Evolutionary conservation across 2,797 vertebrate genomes (phyloP), one percentile per base, ranked within the genome.

Genomic region (Ispidina lecontei): DNA sequence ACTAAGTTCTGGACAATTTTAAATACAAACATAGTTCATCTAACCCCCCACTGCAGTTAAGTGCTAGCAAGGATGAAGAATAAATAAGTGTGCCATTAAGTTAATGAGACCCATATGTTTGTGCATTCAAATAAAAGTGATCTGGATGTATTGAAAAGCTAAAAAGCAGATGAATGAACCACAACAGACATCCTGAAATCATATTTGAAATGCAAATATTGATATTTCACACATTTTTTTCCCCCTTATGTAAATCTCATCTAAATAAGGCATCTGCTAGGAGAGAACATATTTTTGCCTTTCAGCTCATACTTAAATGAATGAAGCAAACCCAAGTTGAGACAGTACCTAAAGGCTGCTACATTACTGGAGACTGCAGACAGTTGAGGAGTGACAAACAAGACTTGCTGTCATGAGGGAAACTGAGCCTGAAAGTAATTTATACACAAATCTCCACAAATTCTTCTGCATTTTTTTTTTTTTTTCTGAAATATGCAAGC

Each of bases 41-140:
- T 62, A 44, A 12, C n/a, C 26, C n/a, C 14, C 18, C 4, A 3
- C 39, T 12, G 7, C 65, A 88, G 60, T 29, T 74, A 20, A 59
- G 31, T 49, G 52, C 81, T 49, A 94, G 94, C 51, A 73, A 84
- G 80, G 80, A 80, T 85, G 84, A 82, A 86, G 84, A 86, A 91
- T 79, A 85, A 94, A 67, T 43, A 76, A 90, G 25, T 1, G 4
- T 1, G 6, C 88, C 55, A 51, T 89, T 87, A 80, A 91, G 82
- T 52, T 95, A 96, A 96, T 71, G 86, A 94, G 82, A 76, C n/a
- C 75, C 93, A 94, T 78, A 68, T 94, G 91, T 56, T 79, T 46
- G 9, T 81, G 78, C 35, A 88, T 76, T 33, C 79, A 72, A 90
- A 93, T 72, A 63, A 49, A 89, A 90, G 52, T 49, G 76, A 95